Evolutionary conservation across 2,888 invertebrate species (phyloP), one percentile per base, ranked within the genome.

Genomic region (Luperina nickerlii): DNA sequence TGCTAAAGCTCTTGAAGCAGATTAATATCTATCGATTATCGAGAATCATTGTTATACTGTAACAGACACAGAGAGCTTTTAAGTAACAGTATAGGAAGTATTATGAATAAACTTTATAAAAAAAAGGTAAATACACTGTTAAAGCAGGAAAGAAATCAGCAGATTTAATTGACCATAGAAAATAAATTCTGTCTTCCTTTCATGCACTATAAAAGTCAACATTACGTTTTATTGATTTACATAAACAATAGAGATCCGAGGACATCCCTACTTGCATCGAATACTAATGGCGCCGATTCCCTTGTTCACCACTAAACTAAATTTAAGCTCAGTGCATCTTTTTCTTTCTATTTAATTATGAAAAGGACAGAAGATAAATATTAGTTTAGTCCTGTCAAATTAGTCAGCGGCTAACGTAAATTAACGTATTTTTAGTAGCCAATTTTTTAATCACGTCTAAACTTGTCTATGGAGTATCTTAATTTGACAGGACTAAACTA

Each of bases 241-340:
- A 71, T 82, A 78, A 69, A 68, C 81, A 70, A 73, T 88, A 84
- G 87, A 88, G 84, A 86, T 73, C 60, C 54, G 65, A 81, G 70
- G 63, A 63, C 67, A 72, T 54, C 67, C 63, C 54, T 81, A 80
- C 78, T 38, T 27, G 60, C 1, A 74, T 76, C 20, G 82, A 84
- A 85, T 89, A 80, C 45, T 70, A 73, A 81, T 32, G 32, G 32
- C 32, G 32, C 32, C 32, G 1, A 32, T 32, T 32, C 32, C 32
- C 32, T 32, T 32, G 32, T 32, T 32, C 32, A 32, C 32, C 0
- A 32, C 32, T 32, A 32, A 32, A 32, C 32, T 32, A 32, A 32
- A 32, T 32, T 32, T 32, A 32, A 32, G 32, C 32, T 32, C 0
- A 32, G 32, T 32, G 32, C 32, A 32, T 32, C 32, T 32, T 32